Evolutionary conservation across 2,888 invertebrate species (phyloP).

Genomic region (Pristionchus mayeri): DNA sequence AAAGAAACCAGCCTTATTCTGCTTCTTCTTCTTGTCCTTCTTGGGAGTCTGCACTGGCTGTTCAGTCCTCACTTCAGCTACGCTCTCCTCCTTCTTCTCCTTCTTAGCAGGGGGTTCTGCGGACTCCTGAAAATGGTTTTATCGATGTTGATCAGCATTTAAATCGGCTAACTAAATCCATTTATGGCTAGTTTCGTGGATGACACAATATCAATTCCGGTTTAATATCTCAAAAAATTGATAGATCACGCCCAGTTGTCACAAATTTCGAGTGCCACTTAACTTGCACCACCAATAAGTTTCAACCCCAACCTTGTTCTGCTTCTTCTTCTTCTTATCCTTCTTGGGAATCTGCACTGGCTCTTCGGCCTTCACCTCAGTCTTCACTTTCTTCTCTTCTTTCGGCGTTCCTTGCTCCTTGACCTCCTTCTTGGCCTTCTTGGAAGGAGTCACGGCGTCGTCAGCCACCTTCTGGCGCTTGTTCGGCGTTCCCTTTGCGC

Average conservation of each 20-base stretch:
- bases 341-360: slow-evolving; percentile 13
- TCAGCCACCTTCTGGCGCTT: slow-evolving; percentile 4
- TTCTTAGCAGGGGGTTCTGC: not conserved
- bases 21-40: slow-evolving; percentile 44
- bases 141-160: too few species aligned
- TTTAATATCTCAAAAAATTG: too few species aligned
- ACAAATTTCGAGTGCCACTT: too few species aligned
- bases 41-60: not conserved
- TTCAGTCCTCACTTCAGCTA: not conserved
- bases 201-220: too few species aligned
- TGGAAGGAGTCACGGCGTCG: slow-evolving; percentile 22
- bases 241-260: too few species aligned
- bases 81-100: not conserved
- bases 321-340: slow-evolving; percentile 42
- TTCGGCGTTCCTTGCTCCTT: not conserved
- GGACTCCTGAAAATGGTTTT: not conserved
- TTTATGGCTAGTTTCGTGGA: too few species aligned
- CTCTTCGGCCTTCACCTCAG: not conserved
- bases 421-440: slow-evolving; percentile 42
- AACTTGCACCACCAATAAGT: too few species aligned
- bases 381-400: slow-evolving; percentile 6
- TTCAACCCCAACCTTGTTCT: not conserved
- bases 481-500: not conserved
- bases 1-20: not conserved
- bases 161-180: too few species aligned